phyloP scores from a whole-genome alignment of 2,113 vertebrate species.

The Dasypus novemcinctus region DNA sequence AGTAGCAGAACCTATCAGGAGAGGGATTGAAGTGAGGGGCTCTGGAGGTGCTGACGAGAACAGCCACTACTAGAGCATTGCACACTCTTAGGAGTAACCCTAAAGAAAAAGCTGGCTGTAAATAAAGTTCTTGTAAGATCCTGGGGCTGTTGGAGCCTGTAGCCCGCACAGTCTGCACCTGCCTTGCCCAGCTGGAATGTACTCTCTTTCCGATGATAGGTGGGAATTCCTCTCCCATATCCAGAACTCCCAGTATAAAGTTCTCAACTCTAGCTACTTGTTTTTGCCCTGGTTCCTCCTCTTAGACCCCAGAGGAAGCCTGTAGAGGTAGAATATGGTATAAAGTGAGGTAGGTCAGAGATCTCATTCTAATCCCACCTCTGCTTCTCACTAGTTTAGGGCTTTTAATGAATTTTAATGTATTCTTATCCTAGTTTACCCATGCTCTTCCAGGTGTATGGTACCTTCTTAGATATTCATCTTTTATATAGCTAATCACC shows the following conservation, averaged over 20 bases:
- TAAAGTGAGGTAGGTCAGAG: background rate
- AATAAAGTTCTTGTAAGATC: background rate
- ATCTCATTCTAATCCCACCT: fast-evolving
- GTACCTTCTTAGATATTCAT: background rate
- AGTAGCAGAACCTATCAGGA: background rate
- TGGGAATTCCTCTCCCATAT: background rate
- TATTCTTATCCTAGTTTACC: background rate
- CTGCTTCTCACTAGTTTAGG: background rate
- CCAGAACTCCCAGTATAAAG: background rate
- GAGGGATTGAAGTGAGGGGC: background rate
- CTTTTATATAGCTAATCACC: background rate
- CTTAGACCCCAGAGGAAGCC: background rate
- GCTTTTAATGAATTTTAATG: background rate
- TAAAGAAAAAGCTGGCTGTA: background rate
- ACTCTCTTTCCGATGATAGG: background rate
- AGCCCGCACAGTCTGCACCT: background rate
- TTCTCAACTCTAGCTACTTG: background rate
- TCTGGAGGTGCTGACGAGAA: background rate
- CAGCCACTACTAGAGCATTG: background rate
- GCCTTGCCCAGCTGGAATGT: fast-evolving
- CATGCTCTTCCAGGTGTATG: background rate
- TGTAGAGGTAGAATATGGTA: background rate
- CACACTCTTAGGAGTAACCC: background rate
- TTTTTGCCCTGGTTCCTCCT: background rate
- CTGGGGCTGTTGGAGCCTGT: background rate